Conservation (phyloP, 2,888 invertebrate genomes). For the Yponomeuta cagnagella region DNA sequence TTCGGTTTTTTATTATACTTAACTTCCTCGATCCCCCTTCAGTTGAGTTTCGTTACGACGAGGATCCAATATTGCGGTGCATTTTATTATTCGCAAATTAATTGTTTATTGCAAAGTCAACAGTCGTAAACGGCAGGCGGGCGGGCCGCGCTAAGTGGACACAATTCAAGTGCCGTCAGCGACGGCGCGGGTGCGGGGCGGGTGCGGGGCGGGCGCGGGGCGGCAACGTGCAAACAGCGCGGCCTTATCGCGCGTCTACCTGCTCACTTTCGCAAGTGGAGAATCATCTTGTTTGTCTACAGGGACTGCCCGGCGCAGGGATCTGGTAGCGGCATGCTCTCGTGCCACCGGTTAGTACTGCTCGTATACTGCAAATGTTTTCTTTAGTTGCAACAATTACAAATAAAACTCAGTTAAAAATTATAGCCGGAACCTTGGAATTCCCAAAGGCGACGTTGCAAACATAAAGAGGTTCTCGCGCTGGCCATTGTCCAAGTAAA, state of each 20-base stretch:
- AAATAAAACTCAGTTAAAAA: neutral
- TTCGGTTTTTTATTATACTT: neutral
- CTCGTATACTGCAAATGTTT: neutral
- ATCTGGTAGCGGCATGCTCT: neutral
- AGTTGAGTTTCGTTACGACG: neutral
- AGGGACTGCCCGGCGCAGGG: neutral
- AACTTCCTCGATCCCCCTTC: neutral
- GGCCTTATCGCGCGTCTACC: neutral
- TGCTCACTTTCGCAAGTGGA: neutral
- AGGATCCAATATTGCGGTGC: neutral
- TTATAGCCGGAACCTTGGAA: neutral
- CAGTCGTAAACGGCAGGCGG: neutral
- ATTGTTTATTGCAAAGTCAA: conserved; percentile 4
- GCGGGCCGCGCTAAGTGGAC: neutral
- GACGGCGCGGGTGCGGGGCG: neutral
- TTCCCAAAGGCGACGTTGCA: neutral
- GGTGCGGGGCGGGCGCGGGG: neutral
- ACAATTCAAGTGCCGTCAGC: conserved; percentile 1
- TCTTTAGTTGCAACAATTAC: neutral
- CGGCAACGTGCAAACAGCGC: conserved; percentile 4
- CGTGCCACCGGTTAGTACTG: neutral
- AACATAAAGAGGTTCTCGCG: neutral
- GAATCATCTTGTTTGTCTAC: conserved; percentile 3
- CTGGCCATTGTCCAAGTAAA: conserved; percentile 9
- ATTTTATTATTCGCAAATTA: neutral